These are phyloP conservation scores for Acanthiza pusilla DNA, from an alignment of 2,797 vertebrate species.

Conservation along the genomic window DNA sequence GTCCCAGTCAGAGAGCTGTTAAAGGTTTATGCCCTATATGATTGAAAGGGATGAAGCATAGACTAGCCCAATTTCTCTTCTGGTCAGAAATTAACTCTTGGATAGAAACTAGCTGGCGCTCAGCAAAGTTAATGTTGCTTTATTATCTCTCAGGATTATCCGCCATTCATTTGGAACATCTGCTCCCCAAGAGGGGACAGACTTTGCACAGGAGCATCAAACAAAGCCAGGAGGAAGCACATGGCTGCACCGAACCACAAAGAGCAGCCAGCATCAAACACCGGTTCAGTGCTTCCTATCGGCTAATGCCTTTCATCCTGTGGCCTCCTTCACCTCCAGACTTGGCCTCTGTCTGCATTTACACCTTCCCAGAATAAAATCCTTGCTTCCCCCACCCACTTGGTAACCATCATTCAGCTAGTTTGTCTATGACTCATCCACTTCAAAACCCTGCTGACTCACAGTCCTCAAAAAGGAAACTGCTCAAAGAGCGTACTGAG, in stretches of 20 bases:
- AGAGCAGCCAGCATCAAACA: background rate
- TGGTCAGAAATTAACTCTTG: background rate
- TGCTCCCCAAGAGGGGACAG: background rate
- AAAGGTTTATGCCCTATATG: background rate
- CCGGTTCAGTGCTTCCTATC: background rate
- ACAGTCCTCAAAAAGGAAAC: conserved; percentile 32
- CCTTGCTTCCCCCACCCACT: conserved; percentile 24
- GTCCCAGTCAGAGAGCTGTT: background rate
- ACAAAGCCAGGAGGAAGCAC: background rate
- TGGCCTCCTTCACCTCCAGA: conserved; percentile 29
- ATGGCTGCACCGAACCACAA: background rate
- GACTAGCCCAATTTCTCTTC: background rate
- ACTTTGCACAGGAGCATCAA: background rate
- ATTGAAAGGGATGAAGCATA: background rate
- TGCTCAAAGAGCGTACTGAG: background rate
- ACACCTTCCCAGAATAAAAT: conserved; percentile 55
- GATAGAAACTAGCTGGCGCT: background rate
- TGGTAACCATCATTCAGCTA: conserved; percentile 45
- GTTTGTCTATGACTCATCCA: conserved; percentile 44
- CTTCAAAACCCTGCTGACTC: conserved; percentile 60
- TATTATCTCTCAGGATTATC: background rate
- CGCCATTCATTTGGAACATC: background rate
- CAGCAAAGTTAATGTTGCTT: background rate
- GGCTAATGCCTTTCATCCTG: background rate
- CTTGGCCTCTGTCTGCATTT: conserved; percentile 25